These are phyloP conservation scores for Aphodius granarius DNA, from an alignment of 2,888 invertebrate genomes.

Conservation along the genomic window DNA sequence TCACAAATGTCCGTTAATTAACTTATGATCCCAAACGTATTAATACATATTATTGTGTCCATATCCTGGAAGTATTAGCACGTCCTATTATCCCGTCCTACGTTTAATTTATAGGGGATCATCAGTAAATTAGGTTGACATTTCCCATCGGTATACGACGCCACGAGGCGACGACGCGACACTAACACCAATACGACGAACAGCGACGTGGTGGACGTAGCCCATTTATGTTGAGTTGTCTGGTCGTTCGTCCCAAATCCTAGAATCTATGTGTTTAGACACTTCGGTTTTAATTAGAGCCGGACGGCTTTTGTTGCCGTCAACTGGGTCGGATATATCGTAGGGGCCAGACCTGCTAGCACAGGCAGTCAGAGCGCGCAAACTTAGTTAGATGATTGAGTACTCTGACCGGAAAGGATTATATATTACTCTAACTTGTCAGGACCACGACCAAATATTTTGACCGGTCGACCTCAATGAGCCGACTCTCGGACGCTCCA, in stretches of 20 bases:
- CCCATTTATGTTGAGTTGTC: neutral
- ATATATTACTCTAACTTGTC: slow-evolving; percentile 13
- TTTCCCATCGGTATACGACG: neutral
- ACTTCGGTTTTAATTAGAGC: slow-evolving; percentile 11
- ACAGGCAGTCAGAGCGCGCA: neutral
- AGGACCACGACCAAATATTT: slow-evolving; percentile 15
- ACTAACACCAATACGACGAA: neutral
- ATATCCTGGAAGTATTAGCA: neutral
- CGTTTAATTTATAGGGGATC: neutral
- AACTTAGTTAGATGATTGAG: slow-evolving; percentile 15
- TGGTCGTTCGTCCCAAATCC: neutral
- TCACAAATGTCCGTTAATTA: neutral
- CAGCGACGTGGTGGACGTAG: neutral
- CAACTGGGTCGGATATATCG: slow-evolving; percentile 10
- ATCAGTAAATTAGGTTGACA: neutral
- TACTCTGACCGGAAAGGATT: slow-evolving; percentile 14
- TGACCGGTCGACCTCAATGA: slow-evolving; percentile 8
- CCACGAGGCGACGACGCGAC: neutral
- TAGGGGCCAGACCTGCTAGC: neutral
- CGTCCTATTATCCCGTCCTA: neutral
- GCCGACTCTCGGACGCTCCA: neutral
- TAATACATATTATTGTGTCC: neutral
- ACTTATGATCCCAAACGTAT: neutral
- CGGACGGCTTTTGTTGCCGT: slow-evolving; percentile 10
- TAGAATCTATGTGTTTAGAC: slow-evolving; percentile 5